Base-by-base conservation (phyloP, 2,113 vertebrate species). In the Otus sunia region DNA sequence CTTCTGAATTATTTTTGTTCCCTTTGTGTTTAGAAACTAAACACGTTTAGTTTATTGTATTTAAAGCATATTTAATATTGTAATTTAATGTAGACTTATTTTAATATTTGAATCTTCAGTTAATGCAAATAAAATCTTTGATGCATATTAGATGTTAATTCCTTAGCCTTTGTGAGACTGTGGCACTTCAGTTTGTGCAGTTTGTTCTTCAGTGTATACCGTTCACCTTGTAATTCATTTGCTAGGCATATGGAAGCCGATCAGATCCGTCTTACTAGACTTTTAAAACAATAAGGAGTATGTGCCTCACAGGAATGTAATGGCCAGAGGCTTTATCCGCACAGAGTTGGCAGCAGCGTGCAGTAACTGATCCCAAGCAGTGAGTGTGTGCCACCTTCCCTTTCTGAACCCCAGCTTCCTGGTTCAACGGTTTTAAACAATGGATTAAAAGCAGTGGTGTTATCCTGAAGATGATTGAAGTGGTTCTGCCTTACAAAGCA, bases 71-170 rank as follows among this genome's bases (percentile, higher is more conserved):
- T 97, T 96, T 98, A 97, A 97, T 97, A 97, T 90, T 98, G 97
- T 98, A 97, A 98, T 97, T 98, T 98, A 98, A 98, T 97, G 96
- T 97, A 97, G 97, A 97, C 92, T 96, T 97, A 96, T 95, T 97
- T 96, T 95, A 97, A 91, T 96, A 97, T 94, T 92, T 94, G 90
- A 94, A 78, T 96, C 89, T 96, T 92, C 94, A 94, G 45, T 91
- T 96, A 93, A 94, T 91, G 93, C 86, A 93, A 97, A 95, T 93
- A 95, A 97, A 97, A 96, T 71, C 69, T 95, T 95, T 92, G 90
- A 86, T 91, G 86, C 79, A 19, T 95, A 96, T 94, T 88, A 72
- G 88, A n/a, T 90, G 88, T 45, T 67, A 39, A 88, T 93, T 95
- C 88, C 72, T 62, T 90, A 73, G 58, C n/a, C 62, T 86, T 69